Percentiles rank a stretch among this genome's conserved stretches.
phyloP scores from a whole-genome alignment of 2,888 invertebrate genomes.

The Elegia similella region DNA sequence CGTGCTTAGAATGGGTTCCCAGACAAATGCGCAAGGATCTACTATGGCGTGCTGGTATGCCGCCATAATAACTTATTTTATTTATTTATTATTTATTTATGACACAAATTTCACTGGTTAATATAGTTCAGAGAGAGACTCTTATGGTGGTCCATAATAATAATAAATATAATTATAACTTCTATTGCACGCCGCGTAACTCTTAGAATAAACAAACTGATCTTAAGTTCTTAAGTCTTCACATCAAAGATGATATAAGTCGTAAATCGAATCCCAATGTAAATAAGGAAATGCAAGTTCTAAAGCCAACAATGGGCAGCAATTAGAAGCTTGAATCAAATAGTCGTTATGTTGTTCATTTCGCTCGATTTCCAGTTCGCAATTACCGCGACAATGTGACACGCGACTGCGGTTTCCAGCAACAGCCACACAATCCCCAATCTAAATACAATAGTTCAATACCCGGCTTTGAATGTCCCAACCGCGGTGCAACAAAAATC shows the following conservation, averaged over 20 bases:
- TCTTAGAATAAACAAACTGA: too few species aligned
- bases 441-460: constrained; percentile 20
- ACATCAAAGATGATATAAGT: background rate
- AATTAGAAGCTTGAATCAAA: constrained; percentile 5
- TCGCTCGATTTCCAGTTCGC: background rate
- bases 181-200: too few species aligned
- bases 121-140: background rate
- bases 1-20: too few species aligned
- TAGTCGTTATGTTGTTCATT: constrained; percentile 5
- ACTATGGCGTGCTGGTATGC: too few species aligned
- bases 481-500: constrained; percentile 13
- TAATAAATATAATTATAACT: too few species aligned
- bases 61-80: too few species aligned
- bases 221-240: too few species aligned
- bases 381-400: constrained; percentile 8
- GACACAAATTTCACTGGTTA: too few species aligned
- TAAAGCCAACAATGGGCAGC: background rate
- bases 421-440: constrained; percentile 17
- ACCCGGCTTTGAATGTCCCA: constrained; percentile 8
- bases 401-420: constrained; percentile 11
- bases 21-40: too few species aligned
- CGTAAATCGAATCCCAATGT: background rate
- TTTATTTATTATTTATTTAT: too few species aligned
- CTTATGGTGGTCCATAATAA: too few species aligned
- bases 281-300: background rate